These are phyloP conservation scores for Rhyacophila evoluta DNA, from an alignment of 2,888 invertebrate genomes.

Conservation along the genomic window DNA sequence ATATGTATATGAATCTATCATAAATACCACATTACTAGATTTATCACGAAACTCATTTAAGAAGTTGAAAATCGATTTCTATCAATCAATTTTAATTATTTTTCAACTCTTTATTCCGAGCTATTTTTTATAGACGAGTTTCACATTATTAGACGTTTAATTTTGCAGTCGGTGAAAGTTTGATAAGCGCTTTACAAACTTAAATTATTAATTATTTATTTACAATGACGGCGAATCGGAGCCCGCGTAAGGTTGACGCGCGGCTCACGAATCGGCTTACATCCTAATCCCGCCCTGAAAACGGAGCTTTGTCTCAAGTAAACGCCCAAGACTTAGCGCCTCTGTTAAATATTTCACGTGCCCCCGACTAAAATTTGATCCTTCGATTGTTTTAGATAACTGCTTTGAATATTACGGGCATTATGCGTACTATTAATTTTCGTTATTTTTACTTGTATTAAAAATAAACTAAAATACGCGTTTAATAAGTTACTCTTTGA, in stretches of 20 bases:
- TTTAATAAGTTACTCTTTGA: too few species aligned
- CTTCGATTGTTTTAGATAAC: not conserved
- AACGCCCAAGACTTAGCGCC: not conserved
- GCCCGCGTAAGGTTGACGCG: slow-evolving; percentile 18
- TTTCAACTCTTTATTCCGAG: too few species aligned
- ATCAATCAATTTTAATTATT: too few species aligned
- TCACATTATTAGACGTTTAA: too few species aligned
- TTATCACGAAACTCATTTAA: too few species aligned
- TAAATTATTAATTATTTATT: slow-evolving; percentile 40
- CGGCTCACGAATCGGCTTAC: slow-evolving; percentile 10
- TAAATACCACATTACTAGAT: too few species aligned
- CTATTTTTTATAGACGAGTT: too few species aligned
- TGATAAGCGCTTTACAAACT: slow-evolving; percentile 17
- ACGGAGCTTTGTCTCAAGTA: slow-evolving; percentile 5
- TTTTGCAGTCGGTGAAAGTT: too few species aligned
- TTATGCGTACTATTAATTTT: not conserved
- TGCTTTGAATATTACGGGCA: not conserved
- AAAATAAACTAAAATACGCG: too few species aligned
- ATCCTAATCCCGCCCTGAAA: slow-evolving; percentile 7
- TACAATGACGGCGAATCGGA: not conserved
- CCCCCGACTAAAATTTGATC: not conserved
- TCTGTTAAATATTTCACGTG: not conserved
- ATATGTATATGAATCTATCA: too few species aligned
- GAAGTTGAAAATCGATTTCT: too few species aligned
- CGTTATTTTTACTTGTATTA: too few species aligned